Percentiles rank a stretch among this genome's conserved stretches.
Evolutionary conservation across 92 coral and sea anemone genomes (phyloP).

Genomic region (Blastomussa wellsi): DNA sequence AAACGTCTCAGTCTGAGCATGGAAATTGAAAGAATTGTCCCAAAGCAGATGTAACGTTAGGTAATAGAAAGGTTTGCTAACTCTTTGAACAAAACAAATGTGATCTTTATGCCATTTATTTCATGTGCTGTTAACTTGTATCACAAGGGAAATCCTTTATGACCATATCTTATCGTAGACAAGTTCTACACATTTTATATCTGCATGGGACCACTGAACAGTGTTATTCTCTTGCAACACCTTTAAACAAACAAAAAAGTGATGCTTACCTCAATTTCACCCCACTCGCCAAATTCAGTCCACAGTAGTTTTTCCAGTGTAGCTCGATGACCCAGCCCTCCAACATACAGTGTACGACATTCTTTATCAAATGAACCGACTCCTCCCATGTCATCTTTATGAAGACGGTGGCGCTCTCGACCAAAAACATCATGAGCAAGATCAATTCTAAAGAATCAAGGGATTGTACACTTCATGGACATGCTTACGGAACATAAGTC

Average conservation of each 20-base stretch:
- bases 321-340: conserved; percentile 77
- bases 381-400: conserved; percentile 96
- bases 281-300: conserved; percentile 99
- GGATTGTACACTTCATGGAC: neutral
- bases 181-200: neutral
- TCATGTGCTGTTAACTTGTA: neutral
- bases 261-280: conserved; percentile 83
- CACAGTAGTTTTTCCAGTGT: conserved; percentile 80
- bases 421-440: conserved; percentile 93
- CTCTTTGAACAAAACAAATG: neutral
- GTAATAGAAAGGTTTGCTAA: neutral
- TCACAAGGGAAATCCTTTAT: neutral
- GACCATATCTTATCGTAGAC: neutral
- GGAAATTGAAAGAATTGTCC: neutral
- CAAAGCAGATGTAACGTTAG: neutral
- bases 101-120: neutral
- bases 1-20: neutral
- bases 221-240: too few species aligned
- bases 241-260: neutral
- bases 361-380: conserved; percentile 95
- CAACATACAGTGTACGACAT: conserved; percentile 88
- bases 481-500: too few species aligned
- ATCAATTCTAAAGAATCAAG: conserved; percentile 61
- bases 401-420: conserved; percentile 85
- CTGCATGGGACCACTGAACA: too few species aligned